phyloP scores from a whole-genome alignment of 2,888 invertebrate genomes.

The Crioceris asparagi region DNA sequence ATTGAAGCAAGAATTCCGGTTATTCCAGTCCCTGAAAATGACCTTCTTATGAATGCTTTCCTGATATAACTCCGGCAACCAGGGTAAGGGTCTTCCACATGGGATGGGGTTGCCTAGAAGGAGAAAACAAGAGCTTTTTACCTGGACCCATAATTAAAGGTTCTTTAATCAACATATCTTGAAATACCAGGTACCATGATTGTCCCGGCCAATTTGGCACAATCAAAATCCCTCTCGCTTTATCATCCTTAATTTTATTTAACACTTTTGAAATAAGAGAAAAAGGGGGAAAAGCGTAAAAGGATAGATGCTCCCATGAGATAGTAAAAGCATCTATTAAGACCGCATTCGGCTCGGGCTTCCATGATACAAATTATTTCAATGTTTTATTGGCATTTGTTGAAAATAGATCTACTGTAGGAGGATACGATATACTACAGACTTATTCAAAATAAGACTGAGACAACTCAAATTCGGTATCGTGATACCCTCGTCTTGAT shows the following conservation, averaged over 20 bases:
- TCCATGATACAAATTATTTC: not conserved
- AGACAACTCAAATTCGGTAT: not conserved
- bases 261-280: slow-evolving; percentile 3
- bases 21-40: slow-evolving; percentile 11
- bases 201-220: slow-evolving; percentile 10
- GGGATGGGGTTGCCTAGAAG: not conserved
- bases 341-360: not conserved
- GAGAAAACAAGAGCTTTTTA: slow-evolving; percentile 1
- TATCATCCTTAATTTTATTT: slow-evolving; percentile 8
- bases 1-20: slow-evolving; percentile 16
- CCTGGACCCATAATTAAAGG: not conserved
- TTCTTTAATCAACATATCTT: not conserved
- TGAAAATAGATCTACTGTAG: not conserved
- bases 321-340: not conserved
- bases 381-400: no score
- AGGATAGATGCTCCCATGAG: no score
- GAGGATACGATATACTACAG: not conserved
- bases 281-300: slow-evolving; percentile 6
- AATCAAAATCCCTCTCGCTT: slow-evolving; percentile 10
- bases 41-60: slow-evolving; percentile 14
- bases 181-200: slow-evolving; percentile 9
- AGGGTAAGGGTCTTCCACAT: slow-evolving; percentile 16
- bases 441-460: not conserved
- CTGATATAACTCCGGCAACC: slow-evolving; percentile 22
- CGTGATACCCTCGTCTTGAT: no score